Evolutionary conservation across 2,113 vertebrate genomes (phyloP).

Genomic region (Agelaius phoeniceus): DNA sequence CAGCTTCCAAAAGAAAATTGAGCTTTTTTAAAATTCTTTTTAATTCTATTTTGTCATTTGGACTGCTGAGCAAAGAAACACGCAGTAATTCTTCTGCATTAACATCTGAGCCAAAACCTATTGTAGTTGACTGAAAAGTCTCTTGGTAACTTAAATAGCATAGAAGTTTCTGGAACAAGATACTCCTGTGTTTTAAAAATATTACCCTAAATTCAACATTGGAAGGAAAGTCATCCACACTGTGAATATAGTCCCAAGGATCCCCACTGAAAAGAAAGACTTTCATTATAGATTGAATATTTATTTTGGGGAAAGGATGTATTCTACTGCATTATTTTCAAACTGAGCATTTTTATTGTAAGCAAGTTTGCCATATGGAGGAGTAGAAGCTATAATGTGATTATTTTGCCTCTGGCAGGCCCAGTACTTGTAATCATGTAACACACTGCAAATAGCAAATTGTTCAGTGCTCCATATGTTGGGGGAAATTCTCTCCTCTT

Average conservation of each 20-base stretch:
- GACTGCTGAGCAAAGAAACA: neutral
- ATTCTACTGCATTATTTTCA: neutral
- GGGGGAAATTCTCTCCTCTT: neutral
- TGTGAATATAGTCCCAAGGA: neutral
- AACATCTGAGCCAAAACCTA: neutral
- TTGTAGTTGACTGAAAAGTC: neutral
- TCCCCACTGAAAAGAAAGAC: neutral
- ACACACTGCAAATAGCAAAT: neutral
- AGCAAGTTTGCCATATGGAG: neutral
- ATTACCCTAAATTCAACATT: neutral
- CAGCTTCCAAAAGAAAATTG: neutral
- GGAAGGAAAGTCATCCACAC: neutral
- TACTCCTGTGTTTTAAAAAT: neutral
- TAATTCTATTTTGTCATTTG: neutral
- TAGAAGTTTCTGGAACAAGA: neutral
- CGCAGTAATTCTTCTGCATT: neutral
- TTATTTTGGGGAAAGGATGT: neutral
- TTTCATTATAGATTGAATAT: neutral
- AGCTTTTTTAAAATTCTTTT: accelerated
- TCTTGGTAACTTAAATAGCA: neutral
- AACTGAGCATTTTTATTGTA: neutral
- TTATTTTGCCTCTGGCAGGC: neutral
- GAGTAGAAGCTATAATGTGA: neutral
- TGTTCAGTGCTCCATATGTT: constrained; percentile 1
- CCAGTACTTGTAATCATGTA: neutral